These are phyloP conservation scores for Struthidea cinerea DNA, from an alignment of 2,113 vertebrate species.

Conservation along the genomic window DNA sequence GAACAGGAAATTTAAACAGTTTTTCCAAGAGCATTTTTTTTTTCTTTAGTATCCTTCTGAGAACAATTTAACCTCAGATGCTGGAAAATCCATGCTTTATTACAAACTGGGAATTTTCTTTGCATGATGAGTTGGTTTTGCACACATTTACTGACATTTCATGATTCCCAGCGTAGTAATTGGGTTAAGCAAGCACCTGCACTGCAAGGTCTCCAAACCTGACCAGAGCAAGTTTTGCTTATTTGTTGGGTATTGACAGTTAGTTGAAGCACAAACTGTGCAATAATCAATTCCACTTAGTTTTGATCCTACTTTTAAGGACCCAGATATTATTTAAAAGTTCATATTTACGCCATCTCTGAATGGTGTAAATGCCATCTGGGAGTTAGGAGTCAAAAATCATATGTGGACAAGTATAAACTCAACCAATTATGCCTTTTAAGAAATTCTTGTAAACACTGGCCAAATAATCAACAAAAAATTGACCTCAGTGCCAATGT, in stretches of 20 bases:
- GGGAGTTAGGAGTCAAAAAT: neutral
- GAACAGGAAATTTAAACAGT: conserved; percentile 68
- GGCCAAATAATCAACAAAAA: conserved; percentile 1
- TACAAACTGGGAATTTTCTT: conserved; percentile 62
- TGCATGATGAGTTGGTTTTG: conserved; percentile 55
- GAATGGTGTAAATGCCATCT: neutral
- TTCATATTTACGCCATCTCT: neutral
- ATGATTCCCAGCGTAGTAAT: conserved; percentile 53
- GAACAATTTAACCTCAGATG: conserved; percentile 58
- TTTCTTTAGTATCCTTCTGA: conserved; percentile 51
- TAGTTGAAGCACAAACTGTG: neutral
- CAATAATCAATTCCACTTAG: neutral
- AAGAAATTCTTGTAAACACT: neutral
- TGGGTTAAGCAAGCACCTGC: conserved; percentile 64
- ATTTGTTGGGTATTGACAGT: conserved; percentile 12
- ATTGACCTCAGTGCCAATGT: neutral
- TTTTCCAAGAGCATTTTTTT: conserved; percentile 54
- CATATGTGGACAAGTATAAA: neutral
- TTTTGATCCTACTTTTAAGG: neutral
- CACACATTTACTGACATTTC: conserved; percentile 47
- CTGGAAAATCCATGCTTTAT: conserved; percentile 63
- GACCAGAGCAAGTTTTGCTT: conserved; percentile 7
- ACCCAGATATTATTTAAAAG: neutral
- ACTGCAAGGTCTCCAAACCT: neutral
- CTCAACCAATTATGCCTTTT: neutral